Evolutionary conservation across 2,888 invertebrate species (phyloP).

Genomic region (Apomyelois bistriatella): DNA sequence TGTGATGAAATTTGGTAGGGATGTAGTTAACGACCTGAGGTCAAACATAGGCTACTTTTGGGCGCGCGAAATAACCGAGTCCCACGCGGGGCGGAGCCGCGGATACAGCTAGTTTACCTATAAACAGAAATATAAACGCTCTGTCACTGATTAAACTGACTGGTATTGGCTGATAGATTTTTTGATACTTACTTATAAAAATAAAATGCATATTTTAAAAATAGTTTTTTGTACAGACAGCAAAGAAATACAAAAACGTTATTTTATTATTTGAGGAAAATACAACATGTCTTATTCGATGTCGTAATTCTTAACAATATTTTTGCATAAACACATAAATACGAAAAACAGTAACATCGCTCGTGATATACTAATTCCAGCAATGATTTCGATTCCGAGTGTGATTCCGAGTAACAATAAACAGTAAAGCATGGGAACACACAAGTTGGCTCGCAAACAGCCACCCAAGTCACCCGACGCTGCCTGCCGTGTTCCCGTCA

Average conservation of each 20-base stretch:
- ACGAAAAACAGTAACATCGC: background rate
- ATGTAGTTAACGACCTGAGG: no score
- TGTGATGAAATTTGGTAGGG: no score
- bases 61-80: no score
- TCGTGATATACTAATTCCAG: constrained; percentile 13
- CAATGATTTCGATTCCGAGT: constrained; percentile 17
- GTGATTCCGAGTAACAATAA: constrained; percentile 26
- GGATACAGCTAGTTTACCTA: no score
- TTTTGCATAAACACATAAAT: constrained; percentile 9
- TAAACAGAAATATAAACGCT: no score
- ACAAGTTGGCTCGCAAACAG: constrained; percentile 37
- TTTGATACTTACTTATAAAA: no score
- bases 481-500: constrained; percentile 30
- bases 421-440: constrained; percentile 37
- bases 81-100: no score
- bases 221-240: no score
- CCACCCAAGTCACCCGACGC: constrained; percentile 46
- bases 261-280: background rate
- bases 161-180: no score
- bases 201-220: no score
- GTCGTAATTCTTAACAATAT: background rate
- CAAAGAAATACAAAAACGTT: background rate
- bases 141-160: no score
- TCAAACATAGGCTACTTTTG: no score
- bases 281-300: background rate